Conservation (phyloP, 1,140 invertebrate genomes). For the Cheumatopsyche charites region DNA sequence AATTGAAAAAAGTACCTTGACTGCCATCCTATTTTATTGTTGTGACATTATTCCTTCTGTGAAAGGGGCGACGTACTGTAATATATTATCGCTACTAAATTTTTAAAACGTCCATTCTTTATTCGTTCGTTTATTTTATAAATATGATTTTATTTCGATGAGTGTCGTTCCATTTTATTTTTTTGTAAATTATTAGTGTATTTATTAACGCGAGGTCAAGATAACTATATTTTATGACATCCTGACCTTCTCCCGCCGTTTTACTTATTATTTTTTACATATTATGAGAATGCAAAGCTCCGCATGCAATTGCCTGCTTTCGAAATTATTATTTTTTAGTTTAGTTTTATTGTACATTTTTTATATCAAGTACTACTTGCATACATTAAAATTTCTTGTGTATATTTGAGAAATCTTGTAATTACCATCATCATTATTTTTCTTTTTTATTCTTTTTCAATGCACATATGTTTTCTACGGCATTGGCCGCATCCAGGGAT, state of each 20-base stretch:
- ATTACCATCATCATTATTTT: slow-evolving; percentile 70
- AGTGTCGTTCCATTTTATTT: slow-evolving; percentile 64
- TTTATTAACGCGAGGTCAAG: slow-evolving; percentile 60
- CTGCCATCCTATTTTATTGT: slow-evolving; percentile 59
- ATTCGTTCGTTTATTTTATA: slow-evolving; percentile 50
- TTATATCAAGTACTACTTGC: slow-evolving; percentile 53
- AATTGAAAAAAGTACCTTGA: slow-evolving; percentile 56
- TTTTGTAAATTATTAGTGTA: slow-evolving; percentile 54
- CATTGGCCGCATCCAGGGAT: slow-evolving; percentile 76
- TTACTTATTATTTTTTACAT: slow-evolving; percentile 30
- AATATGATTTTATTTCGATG: slow-evolving; percentile 58
- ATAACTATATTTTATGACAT: slow-evolving; percentile 62
- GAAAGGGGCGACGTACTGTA: slow-evolving; percentile 64
- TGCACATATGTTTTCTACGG: slow-evolving; percentile 77
- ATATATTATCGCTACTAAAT: slow-evolving; percentile 56
- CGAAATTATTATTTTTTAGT: slow-evolving; percentile 60
- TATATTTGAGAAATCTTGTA: slow-evolving; percentile 61
- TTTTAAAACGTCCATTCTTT: slow-evolving; percentile 61
- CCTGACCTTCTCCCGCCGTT: slow-evolving; percentile 63
- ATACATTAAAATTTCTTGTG: slow-evolving; percentile 55
- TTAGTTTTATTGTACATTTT: slow-evolving; percentile 61
- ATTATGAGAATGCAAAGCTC: slow-evolving; percentile 63
- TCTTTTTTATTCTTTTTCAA: slow-evolving; percentile 77
- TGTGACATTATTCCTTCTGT: slow-evolving; percentile 64
- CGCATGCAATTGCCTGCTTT: slow-evolving; percentile 70